Conservation (phyloP, 2,888 invertebrate species). For the Oscheius sp. region DNA sequence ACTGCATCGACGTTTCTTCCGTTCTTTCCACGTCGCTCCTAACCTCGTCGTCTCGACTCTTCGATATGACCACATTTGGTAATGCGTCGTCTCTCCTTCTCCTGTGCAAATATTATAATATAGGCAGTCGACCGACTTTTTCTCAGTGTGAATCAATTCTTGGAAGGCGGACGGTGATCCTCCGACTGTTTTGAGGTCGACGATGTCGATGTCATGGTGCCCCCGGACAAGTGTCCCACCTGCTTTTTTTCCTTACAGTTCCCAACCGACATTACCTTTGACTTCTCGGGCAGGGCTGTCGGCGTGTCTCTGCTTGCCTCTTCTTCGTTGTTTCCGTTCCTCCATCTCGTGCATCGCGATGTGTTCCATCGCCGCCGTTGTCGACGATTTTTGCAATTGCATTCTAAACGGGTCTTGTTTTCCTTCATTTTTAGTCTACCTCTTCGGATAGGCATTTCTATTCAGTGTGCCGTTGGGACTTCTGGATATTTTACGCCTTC, state of each 20-base stretch:
- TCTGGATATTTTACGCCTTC: slow-evolving; percentile 57
- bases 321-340: slow-evolving; percentile 43
- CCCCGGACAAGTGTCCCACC: slow-evolving; percentile 66
- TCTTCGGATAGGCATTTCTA: slow-evolving; percentile 46
- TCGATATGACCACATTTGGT: slow-evolving; percentile 61
- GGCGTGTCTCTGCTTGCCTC: slow-evolving; percentile 50
- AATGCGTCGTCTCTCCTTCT: slow-evolving; percentile 38
- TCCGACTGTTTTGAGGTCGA: slow-evolving; percentile 56
- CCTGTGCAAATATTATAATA: background rate
- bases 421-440: slow-evolving; percentile 42
- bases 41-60: slow-evolving; percentile 53
- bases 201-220: slow-evolving; percentile 53
- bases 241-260: too few species aligned
- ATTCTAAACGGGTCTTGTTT: slow-evolving; percentile 36
- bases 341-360: slow-evolving; percentile 48
- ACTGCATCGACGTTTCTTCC: slow-evolving; percentile 65
- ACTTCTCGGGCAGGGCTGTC: slow-evolving; percentile 61
- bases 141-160: slow-evolving; percentile 41
- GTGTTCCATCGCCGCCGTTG: slow-evolving; percentile 60
- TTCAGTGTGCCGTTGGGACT: slow-evolving; percentile 62
- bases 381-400: slow-evolving; percentile 60
- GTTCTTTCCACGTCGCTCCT: slow-evolving; percentile 66
- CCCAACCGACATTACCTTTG: too few species aligned
- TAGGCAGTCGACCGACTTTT: background rate
- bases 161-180: slow-evolving; percentile 54